These are phyloP conservation scores for Phortica magna DNA, from an alignment of 2,888 invertebrate species.

Conservation along the genomic window DNA sequence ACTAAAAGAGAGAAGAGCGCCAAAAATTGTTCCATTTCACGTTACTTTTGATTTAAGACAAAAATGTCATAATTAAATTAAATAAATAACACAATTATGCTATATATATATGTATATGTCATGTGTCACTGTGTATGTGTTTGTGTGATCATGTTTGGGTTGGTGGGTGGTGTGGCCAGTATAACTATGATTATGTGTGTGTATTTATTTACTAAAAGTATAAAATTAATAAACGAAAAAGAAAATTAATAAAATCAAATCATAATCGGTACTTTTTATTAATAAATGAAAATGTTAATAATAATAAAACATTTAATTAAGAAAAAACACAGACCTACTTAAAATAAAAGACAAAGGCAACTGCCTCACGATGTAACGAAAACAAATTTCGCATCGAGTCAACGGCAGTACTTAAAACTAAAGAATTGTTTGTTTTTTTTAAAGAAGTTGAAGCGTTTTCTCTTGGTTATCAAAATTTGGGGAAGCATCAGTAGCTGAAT, in stretches of 20 bases:
- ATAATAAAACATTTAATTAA: slow-evolving; percentile 5
- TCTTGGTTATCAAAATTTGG: slow-evolving; percentile 49
- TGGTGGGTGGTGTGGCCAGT: slow-evolving; percentile 13
- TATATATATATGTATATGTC: slow-evolving; percentile 29
- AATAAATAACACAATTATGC: slow-evolving; percentile 35
- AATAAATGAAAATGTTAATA: slow-evolving; percentile 17
- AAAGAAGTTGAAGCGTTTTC: background rate
- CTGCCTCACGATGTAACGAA: background rate
- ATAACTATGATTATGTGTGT: slow-evolving; percentile 13
- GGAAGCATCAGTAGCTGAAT: no score
- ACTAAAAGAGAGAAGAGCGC: slow-evolving; percentile 42
- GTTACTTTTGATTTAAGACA: background rate
- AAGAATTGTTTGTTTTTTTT: background rate
- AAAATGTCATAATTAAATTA: slow-evolving; percentile 35
- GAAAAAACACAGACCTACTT: slow-evolving; percentile 11
- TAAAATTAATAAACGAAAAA: slow-evolving; percentile 32
- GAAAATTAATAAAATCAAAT: slow-evolving; percentile 24
- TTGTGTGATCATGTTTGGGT: background rate
- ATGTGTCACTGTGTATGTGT: background rate
- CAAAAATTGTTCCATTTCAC: slow-evolving; percentile 35
- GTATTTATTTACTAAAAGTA: slow-evolving; percentile 25
- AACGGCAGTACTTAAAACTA: background rate
- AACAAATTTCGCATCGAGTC: slow-evolving; percentile 25
- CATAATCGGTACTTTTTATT: slow-evolving; percentile 19
- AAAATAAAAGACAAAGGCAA: slow-evolving; percentile 38